A percentile compares a stretch with the other conserved stretches of the same genome.
These are phyloP conservation scores for Alces alces DNA, from an alignment of 2,113 vertebrate genomes.

Conservation along the genomic window DNA sequence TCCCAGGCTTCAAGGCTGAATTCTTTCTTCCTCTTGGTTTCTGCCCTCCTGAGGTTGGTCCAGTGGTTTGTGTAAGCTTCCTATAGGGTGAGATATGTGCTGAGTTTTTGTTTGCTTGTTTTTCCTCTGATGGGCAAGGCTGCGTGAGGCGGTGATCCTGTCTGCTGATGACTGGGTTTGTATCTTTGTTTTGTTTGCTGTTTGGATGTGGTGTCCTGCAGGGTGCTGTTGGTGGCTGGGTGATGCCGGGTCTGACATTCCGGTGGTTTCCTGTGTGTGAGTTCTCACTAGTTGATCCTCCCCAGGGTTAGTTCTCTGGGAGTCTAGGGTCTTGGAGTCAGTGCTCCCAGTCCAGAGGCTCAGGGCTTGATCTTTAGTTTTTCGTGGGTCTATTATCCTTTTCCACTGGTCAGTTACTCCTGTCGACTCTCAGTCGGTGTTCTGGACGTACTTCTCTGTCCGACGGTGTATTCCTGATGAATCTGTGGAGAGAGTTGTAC, in stretches of 20 bases:
- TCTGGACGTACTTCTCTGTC: not conserved
- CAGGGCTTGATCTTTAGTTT: not conserved
- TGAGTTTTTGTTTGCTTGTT: not conserved
- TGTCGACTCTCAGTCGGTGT: not conserved
- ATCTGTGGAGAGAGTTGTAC: not conserved
- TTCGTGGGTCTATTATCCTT: not conserved
- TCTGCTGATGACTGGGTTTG: not conserved
- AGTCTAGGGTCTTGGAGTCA: not conserved
- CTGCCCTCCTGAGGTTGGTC: not conserved
- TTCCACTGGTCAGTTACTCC: not conserved
- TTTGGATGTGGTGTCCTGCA: not conserved
- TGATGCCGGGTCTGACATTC: rapidly evolving
- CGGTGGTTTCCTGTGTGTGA: not conserved
- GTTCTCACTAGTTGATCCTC: not conserved
- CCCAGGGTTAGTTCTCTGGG: not conserved
- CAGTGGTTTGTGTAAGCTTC: not conserved
- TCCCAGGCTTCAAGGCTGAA: not conserved
- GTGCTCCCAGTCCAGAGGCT: not conserved
- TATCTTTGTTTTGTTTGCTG: not conserved
- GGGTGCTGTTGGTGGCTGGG: not conserved
- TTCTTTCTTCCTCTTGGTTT: not conserved
- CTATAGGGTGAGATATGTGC: not conserved
- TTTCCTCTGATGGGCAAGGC: not conserved
- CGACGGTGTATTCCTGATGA: not conserved
- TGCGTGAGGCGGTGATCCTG: not conserved